Conservation (phyloP, 23 tunicate genomes). For the Oikopleura albicans region DNA sequence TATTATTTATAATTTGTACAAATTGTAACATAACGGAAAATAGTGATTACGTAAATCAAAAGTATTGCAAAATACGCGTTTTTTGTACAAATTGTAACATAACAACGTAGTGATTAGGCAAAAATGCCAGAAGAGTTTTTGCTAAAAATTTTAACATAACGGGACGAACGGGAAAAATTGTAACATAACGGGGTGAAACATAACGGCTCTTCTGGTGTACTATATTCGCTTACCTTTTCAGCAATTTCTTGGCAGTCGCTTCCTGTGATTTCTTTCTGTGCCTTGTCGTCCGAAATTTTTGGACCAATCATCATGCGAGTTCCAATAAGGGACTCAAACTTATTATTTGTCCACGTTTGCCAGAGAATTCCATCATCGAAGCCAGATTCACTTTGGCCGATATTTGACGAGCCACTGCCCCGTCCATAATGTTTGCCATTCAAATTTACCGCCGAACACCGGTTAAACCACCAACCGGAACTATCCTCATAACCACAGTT, state of each 20-base stretch:
- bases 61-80: too few species aligned
- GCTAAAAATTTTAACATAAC: too few species aligned
- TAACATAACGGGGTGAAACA: too few species aligned
- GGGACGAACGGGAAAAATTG: too few species aligned
- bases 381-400: not conserved
- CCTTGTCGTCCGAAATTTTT: not conserved
- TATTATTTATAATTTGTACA: too few species aligned
- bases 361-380: slow-evolving; percentile 10
- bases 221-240: not conserved
- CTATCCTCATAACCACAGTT: slow-evolving; percentile 6
- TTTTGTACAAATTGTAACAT: too few species aligned
- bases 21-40: too few species aligned
- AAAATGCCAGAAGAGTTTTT: too few species aligned
- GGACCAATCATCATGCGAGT: not conserved
- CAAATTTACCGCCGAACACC: not conserved
- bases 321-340: not conserved
- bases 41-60: too few species aligned
- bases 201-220: too few species aligned
- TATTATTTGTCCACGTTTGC: not conserved
- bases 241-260: not conserved
- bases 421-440: slow-evolving; percentile 14
- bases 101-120: too few species aligned
- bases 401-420: not conserved
- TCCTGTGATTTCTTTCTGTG: not conserved
- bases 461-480: slow-evolving; percentile 12